These are phyloP conservation scores for Leptobrachium leishanense DNA, from an alignment of 2,113 vertebrate species.

Conservation along the genomic window DNA sequence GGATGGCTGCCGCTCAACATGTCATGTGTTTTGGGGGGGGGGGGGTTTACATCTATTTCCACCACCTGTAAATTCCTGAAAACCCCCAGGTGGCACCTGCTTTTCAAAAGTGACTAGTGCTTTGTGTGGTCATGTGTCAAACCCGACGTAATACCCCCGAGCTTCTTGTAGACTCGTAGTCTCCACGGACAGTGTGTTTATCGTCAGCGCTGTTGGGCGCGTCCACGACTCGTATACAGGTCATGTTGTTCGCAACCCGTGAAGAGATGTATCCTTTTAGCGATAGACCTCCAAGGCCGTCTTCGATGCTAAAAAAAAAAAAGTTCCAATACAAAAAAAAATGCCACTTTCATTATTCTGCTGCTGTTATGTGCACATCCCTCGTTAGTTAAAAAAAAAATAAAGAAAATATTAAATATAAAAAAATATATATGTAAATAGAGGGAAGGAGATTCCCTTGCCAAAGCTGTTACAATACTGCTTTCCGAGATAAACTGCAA, in stretches of 20 bases:
- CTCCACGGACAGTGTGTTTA: conserved; percentile 65
- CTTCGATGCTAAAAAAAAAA: not conserved
- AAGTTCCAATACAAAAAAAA: conserved; percentile 3
- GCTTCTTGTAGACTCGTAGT: conserved; percentile 53
- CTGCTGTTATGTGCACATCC: too few relatives aligned
- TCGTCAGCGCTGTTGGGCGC: conserved; percentile 62
- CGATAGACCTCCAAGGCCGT: not conserved
- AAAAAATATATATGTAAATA: conserved; percentile 56
- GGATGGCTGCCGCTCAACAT: not conserved
- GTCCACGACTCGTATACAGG: not conserved
- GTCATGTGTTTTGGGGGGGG: not conserved
- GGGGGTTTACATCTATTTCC: not conserved
- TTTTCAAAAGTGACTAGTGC: conserved; percentile 2
- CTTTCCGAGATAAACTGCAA: conserved; percentile 56
- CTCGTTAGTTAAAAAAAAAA: too few relatives aligned
- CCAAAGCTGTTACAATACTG: conserved; percentile 45
- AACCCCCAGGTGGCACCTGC: not conserved
- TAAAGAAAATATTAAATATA: not conserved
- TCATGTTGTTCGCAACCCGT: not conserved
- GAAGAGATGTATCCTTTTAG: not conserved
- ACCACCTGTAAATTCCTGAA: not conserved
- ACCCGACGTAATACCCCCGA: conserved; percentile 18
- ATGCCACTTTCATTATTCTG: not conserved
- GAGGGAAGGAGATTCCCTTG: conserved; percentile 29
- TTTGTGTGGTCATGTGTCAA: conserved; percentile 14